Evolutionary conservation across 2,113 vertebrate genomes (phyloP).

Genomic region (Corvus hawaiiensis): DNA sequence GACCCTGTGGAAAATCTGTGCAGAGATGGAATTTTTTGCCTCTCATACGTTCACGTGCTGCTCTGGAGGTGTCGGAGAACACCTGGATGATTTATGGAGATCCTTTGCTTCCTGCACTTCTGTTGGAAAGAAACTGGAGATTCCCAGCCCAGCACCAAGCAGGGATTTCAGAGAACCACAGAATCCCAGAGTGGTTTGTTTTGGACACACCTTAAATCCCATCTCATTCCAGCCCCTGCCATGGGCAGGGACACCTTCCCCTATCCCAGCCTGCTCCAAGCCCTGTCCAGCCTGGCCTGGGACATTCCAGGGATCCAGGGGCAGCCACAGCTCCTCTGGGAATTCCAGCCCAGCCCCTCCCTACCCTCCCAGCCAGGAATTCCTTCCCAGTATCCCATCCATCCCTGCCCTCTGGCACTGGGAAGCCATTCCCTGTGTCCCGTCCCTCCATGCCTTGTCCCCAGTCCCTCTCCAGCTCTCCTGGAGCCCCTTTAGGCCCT

Average conservation of each 20-base stretch:
- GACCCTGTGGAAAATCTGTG: rapidly evolving
- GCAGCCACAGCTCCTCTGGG: neutral
- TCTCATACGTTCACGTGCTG: rapidly evolving
- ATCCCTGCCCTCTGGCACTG: neutral
- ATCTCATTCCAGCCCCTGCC: neutral
- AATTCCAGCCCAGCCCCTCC: neutral
- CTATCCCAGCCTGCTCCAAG: neutral
- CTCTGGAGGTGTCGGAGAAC: rapidly evolving
- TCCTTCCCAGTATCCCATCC: neutral
- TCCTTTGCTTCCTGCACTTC: neutral
- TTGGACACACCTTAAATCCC: neutral
- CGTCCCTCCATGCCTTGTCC: neutral
- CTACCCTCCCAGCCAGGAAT: rapidly evolving
- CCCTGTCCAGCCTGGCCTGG: rapidly evolving
- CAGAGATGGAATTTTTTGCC: rapidly evolving
- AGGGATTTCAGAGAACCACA: neutral
- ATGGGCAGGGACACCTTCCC: neutral
- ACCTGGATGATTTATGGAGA: neutral
- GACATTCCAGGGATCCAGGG: neutral
- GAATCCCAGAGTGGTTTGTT: neutral
- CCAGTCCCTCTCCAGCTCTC: neutral
- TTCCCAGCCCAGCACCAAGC: neutral
- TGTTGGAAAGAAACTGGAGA: neutral
- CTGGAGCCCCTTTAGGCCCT: neutral
- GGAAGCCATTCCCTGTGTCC: neutral